Base-by-base conservation (phyloP, 2,797 vertebrate species). In the Columba guinea region DNA sequence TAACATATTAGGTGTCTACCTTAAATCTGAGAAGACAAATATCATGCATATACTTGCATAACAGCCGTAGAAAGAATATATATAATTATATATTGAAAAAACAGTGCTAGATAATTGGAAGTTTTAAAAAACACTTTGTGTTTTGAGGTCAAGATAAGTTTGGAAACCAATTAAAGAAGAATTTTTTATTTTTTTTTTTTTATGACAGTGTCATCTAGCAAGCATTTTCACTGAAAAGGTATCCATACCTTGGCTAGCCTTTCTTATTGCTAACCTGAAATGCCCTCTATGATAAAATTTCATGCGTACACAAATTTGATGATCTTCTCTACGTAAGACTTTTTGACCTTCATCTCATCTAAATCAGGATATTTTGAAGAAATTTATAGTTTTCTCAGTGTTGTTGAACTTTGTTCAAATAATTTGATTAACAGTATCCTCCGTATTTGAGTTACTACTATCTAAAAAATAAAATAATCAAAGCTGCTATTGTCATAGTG, bases 61-160 rank as follows among this genome's bases (percentile, higher is more conserved):
- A 52, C 15, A 65, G 11, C 5, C 51, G 19, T 19, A 65, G 30
- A 83, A 88, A 41, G 6, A 75, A 70, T 13, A 30, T 11, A 67
- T 7, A 10, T 14, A 48, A 5, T 63, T 58, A 77, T 67, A 46
- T 37, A 44, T 24, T 51, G 8, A n/a, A 63, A 73, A 82, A 28
- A 28, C 19, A 44, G 11, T 44, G 11, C 11, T 44, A 76, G 37
- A 62, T 88, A 87, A 83, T 71, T 87, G 84, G 55, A 93, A 67
- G 37, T 55, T 83, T 94, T 69, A 78, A 69, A 14, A 63, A 84
- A 68, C 55, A 24, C 30, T 60, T 93, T 69, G 82, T 2, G 0
- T 81, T 85, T 63, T 78, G 58, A 95, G 70, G 77, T 90, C 87
- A 95, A 77, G 48, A 55, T 76, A 92, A 87, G 65, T 84, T 94